Evolutionary conservation across 2,113 vertebrate genomes (phyloP).

Genomic region (Hucho hucho): DNA sequence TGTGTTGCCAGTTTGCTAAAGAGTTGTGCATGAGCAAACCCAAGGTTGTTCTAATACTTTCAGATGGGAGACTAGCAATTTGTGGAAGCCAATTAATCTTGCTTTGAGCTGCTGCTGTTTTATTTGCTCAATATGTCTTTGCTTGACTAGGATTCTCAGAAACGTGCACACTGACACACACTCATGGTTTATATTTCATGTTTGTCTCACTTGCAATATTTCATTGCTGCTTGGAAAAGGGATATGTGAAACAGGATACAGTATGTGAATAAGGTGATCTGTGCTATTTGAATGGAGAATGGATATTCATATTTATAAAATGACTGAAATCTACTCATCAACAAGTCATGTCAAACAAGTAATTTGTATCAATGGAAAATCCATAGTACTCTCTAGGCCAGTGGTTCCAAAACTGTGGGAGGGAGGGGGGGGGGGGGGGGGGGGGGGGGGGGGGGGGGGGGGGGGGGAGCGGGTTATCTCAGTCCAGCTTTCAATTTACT

Average conservation of each 20-base stretch:
- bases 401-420: no score
- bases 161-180: background rate
- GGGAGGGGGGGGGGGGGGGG: no score
- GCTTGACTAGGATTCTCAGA: background rate
- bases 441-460: no score
- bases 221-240: background rate
- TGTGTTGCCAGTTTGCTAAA: constrained; percentile 14
- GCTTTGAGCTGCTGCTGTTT: background rate
- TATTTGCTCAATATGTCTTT: background rate
- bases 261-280: background rate
- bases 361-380: no score
- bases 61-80: background rate
- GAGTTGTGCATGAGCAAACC: background rate
- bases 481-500: no score
- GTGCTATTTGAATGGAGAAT: background rate
- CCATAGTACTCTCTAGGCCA: no score
- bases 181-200: background rate
- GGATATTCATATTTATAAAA: background rate
- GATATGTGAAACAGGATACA: background rate
- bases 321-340: background rate
- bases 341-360: background rate
- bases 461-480: no score
- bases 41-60: constrained; percentile 15
- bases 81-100: constrained; percentile 1
- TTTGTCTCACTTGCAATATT: background rate